These are phyloP conservation scores for Passer domesticus DNA, from an alignment of 2,113 vertebrate genomes.

Conservation along the genomic window DNA sequence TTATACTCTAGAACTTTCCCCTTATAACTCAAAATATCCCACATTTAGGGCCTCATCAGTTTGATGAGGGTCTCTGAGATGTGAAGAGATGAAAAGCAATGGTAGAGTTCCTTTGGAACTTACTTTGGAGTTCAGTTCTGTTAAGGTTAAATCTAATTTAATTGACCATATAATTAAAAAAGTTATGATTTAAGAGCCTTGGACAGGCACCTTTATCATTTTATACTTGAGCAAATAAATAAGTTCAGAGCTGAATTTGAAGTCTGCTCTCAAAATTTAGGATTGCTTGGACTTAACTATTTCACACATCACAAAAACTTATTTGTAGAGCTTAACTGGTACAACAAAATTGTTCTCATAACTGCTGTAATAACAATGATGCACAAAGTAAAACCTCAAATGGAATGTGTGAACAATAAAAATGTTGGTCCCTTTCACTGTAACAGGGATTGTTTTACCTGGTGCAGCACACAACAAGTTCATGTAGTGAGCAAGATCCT, in stretches of 20 bases:
- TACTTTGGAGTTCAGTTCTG: background rate
- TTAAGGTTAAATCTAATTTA: conserved; percentile 1
- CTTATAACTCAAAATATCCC: background rate
- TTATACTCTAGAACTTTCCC: background rate
- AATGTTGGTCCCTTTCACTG: background rate
- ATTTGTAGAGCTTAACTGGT: background rate
- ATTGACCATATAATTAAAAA: background rate
- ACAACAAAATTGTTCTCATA: background rate
- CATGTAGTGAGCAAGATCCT: background rate
- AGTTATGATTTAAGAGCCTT: background rate
- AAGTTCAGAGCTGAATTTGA: background rate
- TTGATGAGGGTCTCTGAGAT: background rate
- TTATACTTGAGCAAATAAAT: background rate
- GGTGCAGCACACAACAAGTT: background rate
- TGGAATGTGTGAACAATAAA: background rate
- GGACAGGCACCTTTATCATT: background rate
- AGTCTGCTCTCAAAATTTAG: background rate
- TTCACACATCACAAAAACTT: background rate
- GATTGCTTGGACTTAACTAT: background rate
- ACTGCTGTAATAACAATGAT: background rate
- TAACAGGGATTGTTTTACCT: background rate
- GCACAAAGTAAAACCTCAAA: background rate
- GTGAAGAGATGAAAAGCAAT: background rate
- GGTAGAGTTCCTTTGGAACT: background rate
- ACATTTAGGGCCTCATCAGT: background rate